Base-by-base conservation (phyloP, 2,888 invertebrate genomes). In the Oxycera nigricornis region DNA sequence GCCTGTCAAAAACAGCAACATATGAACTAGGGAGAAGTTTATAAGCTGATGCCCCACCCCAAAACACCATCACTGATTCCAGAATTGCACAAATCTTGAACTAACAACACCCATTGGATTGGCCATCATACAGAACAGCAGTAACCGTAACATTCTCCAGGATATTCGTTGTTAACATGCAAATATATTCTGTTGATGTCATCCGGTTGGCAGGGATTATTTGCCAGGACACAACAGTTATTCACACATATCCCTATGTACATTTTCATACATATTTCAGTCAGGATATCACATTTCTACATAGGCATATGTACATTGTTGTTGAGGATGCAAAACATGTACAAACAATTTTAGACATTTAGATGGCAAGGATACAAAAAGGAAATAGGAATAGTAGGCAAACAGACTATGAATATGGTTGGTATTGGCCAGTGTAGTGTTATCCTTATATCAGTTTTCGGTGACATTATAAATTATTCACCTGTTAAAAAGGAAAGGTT, bases 161-260 rank as follows among this genome's bases (percentile, higher is more conserved):
- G 52, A 70, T 52, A 55, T 31, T 31, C 24, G 35, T 55, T 3
- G 20, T 70, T 70, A 30, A 11, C 31, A 68, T 68, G 70, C 70
- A 52, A 70, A 70, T 70, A 52, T 70, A 70, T 70, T 70, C 70
- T 55, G 55, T 55, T 31, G 70, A 55, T 52, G 52, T 52, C 70
- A 52, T 70, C 70, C 70, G 30, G 67, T 28, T 46, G 67, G 70
- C 31, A 70, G 24, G 55, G 52, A 55, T 30, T 70, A 52, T 70
- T 55, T 52, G n/a, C 55, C 2, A 31, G 22, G 11, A 55, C 52
- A 50, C 14, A 4, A 3, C 41, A 20, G 22, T 9, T 22, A 11
- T 28, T 14, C 30, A 28, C 59, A 14, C 41, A 41, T 41, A 65
- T 65, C 20, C 3, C 11, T 55, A 39, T 39, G 39, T 14, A 39